phyloP scores from a whole-genome alignment of 2,888 invertebrate species.

The Rambutsinella grinnellia region DNA sequence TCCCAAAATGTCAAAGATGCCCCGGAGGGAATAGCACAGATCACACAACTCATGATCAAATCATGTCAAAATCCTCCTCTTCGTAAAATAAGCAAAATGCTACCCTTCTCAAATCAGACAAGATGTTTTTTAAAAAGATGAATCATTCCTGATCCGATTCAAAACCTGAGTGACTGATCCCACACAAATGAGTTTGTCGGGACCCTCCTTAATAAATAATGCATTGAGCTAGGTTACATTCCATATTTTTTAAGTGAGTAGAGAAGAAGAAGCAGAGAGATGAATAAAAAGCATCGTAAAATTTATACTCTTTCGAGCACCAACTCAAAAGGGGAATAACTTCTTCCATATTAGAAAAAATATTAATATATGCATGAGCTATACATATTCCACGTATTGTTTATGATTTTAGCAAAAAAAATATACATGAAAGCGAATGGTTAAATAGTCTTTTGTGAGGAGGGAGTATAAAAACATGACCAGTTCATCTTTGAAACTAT shows the following conservation, averaged over 20 bases:
- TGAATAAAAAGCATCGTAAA: not conserved
- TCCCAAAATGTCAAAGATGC: no score
- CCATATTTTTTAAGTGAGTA: not conserved
- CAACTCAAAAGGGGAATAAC: not conserved
- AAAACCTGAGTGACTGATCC: slow-evolving; percentile 1
- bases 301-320: no score
- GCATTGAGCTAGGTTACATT: slow-evolving; percentile 24
- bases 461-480: not conserved
- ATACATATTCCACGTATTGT: not conserved
- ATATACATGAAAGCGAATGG: not conserved
- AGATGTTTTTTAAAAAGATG: no score
- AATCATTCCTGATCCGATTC: slow-evolving; percentile 22
- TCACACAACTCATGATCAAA: no score
- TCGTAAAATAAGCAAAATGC: no score
- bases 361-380: not conserved
- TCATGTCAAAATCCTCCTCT: no score
- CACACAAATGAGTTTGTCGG: no score
- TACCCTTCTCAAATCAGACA: no score
- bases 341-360: not conserved
- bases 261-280: not conserved
- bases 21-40: no score
- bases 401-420: not conserved
- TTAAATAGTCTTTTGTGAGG: not conserved
- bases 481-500: not conserved
- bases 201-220: slow-evolving; percentile 53